Evolutionary conservation across 2,888 invertebrate species (phyloP).

Genomic region (Macrosiphum euphorbiae): DNA sequence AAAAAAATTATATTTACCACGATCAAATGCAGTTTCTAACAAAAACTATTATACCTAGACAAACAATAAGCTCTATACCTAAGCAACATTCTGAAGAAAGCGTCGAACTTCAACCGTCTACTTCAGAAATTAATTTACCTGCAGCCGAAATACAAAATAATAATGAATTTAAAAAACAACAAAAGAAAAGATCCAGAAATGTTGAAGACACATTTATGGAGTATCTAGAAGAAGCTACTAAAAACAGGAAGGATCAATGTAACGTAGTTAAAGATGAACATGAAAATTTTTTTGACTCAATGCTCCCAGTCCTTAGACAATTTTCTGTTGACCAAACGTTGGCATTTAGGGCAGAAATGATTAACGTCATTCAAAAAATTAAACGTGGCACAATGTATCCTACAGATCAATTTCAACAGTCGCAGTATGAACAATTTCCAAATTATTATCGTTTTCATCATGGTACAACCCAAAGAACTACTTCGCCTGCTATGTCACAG

Average conservation of each 20-base stretch:
- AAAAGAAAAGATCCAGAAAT: not conserved
- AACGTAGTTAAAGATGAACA: not conserved
- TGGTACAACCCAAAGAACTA: too few species aligned
- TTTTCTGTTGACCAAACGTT: constrained; percentile 12
- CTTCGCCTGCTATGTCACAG: too few species aligned
- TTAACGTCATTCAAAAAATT: not conserved
- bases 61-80: not conserved
- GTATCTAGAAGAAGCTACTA: not conserved
- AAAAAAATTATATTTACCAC: constrained; percentile 1
- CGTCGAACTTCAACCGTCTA: too few species aligned
- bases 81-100: too few species aligned
- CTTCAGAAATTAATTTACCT: too few species aligned
- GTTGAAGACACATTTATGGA: constrained; percentile 12
- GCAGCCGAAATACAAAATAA: too few species aligned
- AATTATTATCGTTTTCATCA: too few species aligned
- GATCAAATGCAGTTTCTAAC: not conserved
- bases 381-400: not conserved
- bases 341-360: constrained; percentile 7
- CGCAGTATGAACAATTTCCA: too few species aligned
- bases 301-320: not conserved
- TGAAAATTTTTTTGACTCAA: not conserved
- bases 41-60: not conserved
- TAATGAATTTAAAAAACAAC: too few species aligned
- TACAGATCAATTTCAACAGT: not conserved
- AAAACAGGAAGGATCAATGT: not conserved